Evolutionary conservation across 1,140 invertebrate species (phyloP), one percentile per base, ranked within the genome.

Genomic region (Periplaneta americana): DNA sequence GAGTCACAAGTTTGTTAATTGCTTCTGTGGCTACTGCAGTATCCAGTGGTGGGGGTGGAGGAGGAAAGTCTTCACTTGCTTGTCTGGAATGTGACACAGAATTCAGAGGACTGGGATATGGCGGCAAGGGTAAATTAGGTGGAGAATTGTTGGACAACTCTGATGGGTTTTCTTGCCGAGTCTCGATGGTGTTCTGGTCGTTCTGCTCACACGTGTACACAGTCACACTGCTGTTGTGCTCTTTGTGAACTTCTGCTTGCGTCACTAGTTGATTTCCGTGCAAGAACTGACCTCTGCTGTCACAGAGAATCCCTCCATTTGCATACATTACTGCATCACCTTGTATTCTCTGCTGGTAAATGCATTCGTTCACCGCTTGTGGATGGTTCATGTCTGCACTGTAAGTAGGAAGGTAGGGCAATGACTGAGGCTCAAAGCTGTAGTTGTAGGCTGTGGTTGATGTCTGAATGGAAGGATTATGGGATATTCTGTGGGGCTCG

Each of bases 41-140:
- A 34, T 80, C 78, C 28, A 95, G 89, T 5, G 94, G 93, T 1
- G 95, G 93, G 3, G 96, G 96, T 36, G 96, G 96, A 31, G 95
- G 95, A 39, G 95, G 96, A 84, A 97, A 97, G 84, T 97, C 96
- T 88, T 96, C 95, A 88, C 95, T 96, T 0, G 94, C 91, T 87
- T 97, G 95, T 81, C 95, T 90, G 1, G 95, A 96, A 86, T 97
- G 95, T 57, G 93, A 91, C 0, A 91, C 92, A 3, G 94, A 95
- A 83, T 91, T 91, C 79, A 93, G 90, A 4, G 94, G 92, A 84
- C 93, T 93, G 0, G 95, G 95, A 87, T 96, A 96, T 0, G 95
- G 95, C 8, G 91, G 91, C 6, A 91, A 88, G 1, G 95, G 94
- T 39, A 96, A 57, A 89, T 48, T 95, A 93, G 82, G 90, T 11